A percentile compares a stretch with the other conserved stretches of the same genome.
Evolutionary conservation across 2,797 vertebrate species (phyloP).

Genomic region (Cryptoprocta ferox): DNA sequence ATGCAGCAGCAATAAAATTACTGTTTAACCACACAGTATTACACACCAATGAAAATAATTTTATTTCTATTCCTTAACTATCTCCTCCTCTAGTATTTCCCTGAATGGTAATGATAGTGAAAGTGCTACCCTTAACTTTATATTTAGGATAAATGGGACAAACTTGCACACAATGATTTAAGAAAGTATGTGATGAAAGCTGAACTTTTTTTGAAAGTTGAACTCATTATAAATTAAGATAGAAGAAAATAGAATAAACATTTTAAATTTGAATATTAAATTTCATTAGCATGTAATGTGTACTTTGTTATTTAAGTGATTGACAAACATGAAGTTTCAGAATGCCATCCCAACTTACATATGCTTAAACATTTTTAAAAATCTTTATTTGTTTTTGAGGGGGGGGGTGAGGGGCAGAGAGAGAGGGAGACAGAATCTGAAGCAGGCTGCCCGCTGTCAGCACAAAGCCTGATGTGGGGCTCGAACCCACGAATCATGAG

Average conservation of each 20-base stretch:
- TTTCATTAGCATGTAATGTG: not conserved
- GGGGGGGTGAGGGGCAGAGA: too few relatives aligned
- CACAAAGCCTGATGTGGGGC: too few relatives aligned
- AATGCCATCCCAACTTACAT: not conserved
- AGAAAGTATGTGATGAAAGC: not conserved
- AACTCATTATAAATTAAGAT: not conserved
- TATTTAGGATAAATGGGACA: not conserved
- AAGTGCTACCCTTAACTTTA: not conserved
- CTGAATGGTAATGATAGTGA: not conserved
- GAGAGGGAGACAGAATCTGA: too few relatives aligned
- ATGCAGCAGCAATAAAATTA: not conserved
- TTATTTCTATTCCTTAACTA: not conserved
- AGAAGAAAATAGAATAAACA: constrained; percentile 2
- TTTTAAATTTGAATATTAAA: constrained; percentile 19
- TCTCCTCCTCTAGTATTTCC: not conserved
- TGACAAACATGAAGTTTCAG: not conserved
- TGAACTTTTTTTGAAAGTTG: not conserved
- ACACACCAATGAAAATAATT: constrained; percentile 25
- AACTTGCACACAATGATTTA: not conserved
- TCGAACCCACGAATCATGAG: too few relatives aligned
- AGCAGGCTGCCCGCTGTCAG: too few relatives aligned
- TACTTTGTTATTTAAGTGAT: not conserved
- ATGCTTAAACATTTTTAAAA: not conserved
- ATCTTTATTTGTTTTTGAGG: too few relatives aligned
- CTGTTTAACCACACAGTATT: not conserved